A percentile compares a stretch with the other conserved stretches of the same genome.
These are phyloP conservation scores for Pemphredon lugubris DNA, from an alignment of 2,888 invertebrate species.

Conservation along the genomic window DNA sequence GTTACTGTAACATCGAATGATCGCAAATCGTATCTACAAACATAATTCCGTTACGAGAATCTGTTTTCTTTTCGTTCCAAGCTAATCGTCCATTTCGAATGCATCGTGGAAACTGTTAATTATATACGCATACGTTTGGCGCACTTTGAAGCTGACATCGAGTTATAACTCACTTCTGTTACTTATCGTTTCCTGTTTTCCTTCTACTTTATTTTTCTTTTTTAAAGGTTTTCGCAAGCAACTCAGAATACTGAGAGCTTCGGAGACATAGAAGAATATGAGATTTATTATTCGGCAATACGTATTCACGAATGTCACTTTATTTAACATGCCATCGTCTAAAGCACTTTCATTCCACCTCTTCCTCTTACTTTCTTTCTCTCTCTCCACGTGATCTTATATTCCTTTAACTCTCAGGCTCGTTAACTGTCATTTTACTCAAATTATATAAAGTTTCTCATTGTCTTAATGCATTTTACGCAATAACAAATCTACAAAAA, in stretches of 20 bases:
- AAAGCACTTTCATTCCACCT: slow-evolving; percentile 53
- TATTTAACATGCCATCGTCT: slow-evolving; percentile 49
- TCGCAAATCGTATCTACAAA: slow-evolving; percentile 34
- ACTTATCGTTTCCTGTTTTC: slow-evolving; percentile 3
- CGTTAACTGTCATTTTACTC: slow-evolving; percentile 62
- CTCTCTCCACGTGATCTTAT: slow-evolving; percentile 35
- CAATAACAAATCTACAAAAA: slow-evolving; percentile 81
- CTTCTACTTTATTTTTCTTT: slow-evolving; percentile 21
- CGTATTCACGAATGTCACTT: slow-evolving; percentile 44
- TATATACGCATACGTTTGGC: slow-evolving; percentile 50
- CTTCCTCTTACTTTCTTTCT: slow-evolving; percentile 16
- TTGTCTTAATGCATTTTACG: slow-evolving; percentile 79
- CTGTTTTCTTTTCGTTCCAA: slow-evolving; percentile 3
- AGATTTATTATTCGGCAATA: slow-evolving; percentile 40
- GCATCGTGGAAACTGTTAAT: slow-evolving; percentile 36
- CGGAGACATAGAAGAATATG: slow-evolving; percentile 55
- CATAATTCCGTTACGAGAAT: slow-evolving; percentile 26
- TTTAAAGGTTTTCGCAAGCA: slow-evolving; percentile 37
- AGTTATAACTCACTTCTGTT: slow-evolving; percentile 41
- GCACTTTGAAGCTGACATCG: slow-evolving; percentile 58
- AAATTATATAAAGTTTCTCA: slow-evolving; percentile 76
- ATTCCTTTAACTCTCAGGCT: slow-evolving; percentile 49
- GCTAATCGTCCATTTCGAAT: slow-evolving; percentile 35
- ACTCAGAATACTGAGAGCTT: slow-evolving; percentile 51
- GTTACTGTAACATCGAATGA: slow-evolving; percentile 36